Evolutionary conservation across 2,113 vertebrate species (phyloP).

Genomic region (Solea senegalensis): DNA sequence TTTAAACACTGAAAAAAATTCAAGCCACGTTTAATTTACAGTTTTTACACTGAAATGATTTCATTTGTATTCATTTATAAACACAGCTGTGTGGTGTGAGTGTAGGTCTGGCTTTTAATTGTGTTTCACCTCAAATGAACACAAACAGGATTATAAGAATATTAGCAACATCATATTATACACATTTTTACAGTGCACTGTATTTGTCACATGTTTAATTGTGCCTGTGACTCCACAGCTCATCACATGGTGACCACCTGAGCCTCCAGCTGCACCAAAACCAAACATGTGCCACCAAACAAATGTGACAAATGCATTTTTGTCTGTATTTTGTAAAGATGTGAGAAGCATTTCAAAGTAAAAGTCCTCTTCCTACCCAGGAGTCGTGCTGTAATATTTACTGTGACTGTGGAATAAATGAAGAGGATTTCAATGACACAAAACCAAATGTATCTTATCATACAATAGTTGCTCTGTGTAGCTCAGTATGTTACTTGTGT

Average conservation of each 20-base stretch:
- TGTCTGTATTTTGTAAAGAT: background rate
- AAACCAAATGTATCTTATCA: slow-evolving; percentile 9
- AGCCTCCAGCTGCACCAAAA: slow-evolving; percentile 46
- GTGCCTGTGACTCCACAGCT: slow-evolving; percentile 29
- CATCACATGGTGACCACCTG: slow-evolving; percentile 68
- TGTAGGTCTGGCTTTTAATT: too few relatives aligned
- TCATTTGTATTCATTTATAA: too few relatives aligned
- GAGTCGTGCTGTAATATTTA: background rate
- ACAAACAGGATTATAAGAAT: too few relatives aligned
- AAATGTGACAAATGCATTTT: slow-evolving; percentile 13
- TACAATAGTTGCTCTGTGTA: slow-evolving; percentile 13
- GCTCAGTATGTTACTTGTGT: slow-evolving; percentile 51
- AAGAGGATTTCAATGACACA: slow-evolving; percentile 3
- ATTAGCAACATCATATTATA: too few relatives aligned
- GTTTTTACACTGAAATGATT: too few relatives aligned
- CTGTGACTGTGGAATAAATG: too few relatives aligned
- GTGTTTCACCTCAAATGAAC: too few relatives aligned
- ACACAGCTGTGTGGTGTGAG: too few relatives aligned
- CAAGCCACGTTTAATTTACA: too few relatives aligned
- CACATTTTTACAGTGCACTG: background rate
- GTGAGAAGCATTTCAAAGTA: slow-evolving; percentile 7
- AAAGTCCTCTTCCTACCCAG: background rate
- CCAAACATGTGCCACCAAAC: slow-evolving; percentile 17
- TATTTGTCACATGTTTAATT: slow-evolving; percentile 30
- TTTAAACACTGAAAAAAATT: too few relatives aligned